Conservation (phyloP, 2,888 invertebrate genomes). For the Cetonia aurata region DNA sequence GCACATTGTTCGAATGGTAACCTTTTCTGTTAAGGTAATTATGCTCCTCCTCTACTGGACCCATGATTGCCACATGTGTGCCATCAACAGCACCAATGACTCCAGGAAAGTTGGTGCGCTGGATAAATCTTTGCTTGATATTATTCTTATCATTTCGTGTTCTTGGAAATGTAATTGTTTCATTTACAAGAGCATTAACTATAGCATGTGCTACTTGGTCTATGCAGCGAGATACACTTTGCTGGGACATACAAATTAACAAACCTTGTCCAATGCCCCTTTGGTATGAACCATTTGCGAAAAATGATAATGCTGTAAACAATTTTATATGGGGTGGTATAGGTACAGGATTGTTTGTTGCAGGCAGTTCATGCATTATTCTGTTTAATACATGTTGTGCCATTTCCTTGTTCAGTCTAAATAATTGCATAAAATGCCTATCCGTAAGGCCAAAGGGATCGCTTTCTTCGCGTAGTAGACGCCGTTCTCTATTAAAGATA, state of each 20-base stretch:
- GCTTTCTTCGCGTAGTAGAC: too few species aligned
- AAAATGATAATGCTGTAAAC: conserved; percentile 42
- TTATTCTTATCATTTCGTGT: conserved; percentile 28
- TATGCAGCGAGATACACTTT: neutral
- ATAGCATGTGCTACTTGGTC: neutral
- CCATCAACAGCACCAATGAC: conserved; percentile 49
- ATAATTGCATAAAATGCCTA: neutral
- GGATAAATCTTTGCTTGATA: conserved; percentile 49
- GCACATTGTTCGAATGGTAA: conserved; percentile 50
- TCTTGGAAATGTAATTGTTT: conserved; percentile 44
- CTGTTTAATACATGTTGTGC: conserved; percentile 38
- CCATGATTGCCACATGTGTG: conserved; percentile 46
- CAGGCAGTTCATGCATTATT: conserved; percentile 35
- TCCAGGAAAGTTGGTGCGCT: conserved; percentile 47
- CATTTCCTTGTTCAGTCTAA: conserved; percentile 45
- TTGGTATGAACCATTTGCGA: conserved; percentile 47
- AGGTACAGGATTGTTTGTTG: conserved; percentile 23
- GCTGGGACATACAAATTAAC: conserved; percentile 44
- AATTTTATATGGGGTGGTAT: conserved; percentile 23
- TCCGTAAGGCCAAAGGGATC: too few species aligned
- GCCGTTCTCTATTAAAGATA: too few species aligned
- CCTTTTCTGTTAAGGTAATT: conserved; percentile 51
- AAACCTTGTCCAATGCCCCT: conserved; percentile 41
- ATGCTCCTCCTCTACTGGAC: conserved; percentile 48
- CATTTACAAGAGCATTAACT: conserved; percentile 38